These are phyloP conservation scores for Temnothorax nylanderi DNA, from an alignment of 1,140 invertebrate genomes.

Conservation along the genomic window DNA sequence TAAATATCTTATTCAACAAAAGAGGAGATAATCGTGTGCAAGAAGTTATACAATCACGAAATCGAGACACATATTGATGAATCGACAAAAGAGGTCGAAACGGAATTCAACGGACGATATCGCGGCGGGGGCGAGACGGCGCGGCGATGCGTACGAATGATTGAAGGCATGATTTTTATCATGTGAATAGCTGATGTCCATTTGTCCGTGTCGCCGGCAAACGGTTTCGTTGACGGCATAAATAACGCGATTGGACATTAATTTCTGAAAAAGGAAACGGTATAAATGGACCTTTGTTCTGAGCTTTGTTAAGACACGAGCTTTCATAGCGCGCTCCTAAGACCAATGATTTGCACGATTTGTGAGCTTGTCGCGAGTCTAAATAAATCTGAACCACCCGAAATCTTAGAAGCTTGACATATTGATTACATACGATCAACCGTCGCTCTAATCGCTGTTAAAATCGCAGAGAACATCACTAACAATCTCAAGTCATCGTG, in stretches of 20 bases:
- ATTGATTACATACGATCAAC: neutral
- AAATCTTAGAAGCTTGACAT: neutral
- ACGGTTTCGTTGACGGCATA: slow-evolving; percentile 7
- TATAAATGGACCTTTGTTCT: neutral
- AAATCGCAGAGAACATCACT: neutral
- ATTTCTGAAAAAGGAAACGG: neutral
- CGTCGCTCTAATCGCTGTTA: neutral
- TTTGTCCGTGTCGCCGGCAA: slow-evolving; percentile 26
- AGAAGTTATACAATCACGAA: neutral
- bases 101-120: slow-evolving; percentile 13
- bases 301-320: neutral
- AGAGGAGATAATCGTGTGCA: neutral
- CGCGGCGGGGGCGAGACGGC: slow-evolving; percentile 53
- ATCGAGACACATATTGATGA: neutral
- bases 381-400: neutral
- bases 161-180: slow-evolving; percentile 17
- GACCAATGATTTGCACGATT: neutral
- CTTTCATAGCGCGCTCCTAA: neutral
- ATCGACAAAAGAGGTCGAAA: slow-evolving; percentile 11
- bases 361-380: neutral
- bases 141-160: slow-evolving; percentile 50
- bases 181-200: slow-evolving; percentile 29
- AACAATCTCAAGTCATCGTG: neutral
- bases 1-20: neutral
- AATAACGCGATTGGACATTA: slow-evolving; percentile 30